Base-by-base conservation (phyloP, 2,888 invertebrate genomes). In the Drosophila siamana region DNA sequence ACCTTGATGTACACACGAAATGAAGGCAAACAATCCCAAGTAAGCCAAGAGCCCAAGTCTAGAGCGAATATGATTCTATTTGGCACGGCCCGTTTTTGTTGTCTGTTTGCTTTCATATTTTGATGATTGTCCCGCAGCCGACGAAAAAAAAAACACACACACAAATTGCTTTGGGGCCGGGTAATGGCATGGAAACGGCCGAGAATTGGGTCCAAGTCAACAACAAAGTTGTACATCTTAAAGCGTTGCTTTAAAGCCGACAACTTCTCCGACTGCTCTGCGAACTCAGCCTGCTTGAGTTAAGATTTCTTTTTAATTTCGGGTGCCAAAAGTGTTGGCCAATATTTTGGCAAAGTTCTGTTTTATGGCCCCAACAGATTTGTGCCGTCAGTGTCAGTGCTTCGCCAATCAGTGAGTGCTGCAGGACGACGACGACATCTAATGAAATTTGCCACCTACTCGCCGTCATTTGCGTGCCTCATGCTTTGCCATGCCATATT, bases 351-450 rank as follows among this genome's bases (percentile, higher is more conserved):
- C 41, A 71, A 81, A 78, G 59, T 80, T 83, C 81, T 85, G 13
- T 80, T 84, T 54, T 80, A 84, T 82, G 24, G 66, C 83, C 72
- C 57, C 55, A 79, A 67, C 81, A 82, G 80, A 82, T 74, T 82
- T 69, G 7, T 16, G 24, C 40, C 62, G 55, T 68, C n/a, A n/a
- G n/a, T 66, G 59, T 62, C 73, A 66, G 59, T 69, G 30, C n/a
- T 13, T 52, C n/a, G n/a, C n/a, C n/a, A n/a, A n/a, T n/a, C n/a
- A n/a, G n/a, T n/a, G n/a, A n/a, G n/a, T n/a, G n/a, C 30, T 19
- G 41, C 41, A 46, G 47, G 33, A 38, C 56, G 47, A 52, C 28
- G 33, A 38, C 56, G 47, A 52, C 28, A 28, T 81, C 77, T 83
- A 84, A 84, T 84, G 83, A 84, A 85, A 79, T 80, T 80, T 46